Evolutionary conservation across 35 echinoderm and acorn worm genomes (phyloP).

Genomic region (Hemicentrotus pulcherrimus): DNA sequence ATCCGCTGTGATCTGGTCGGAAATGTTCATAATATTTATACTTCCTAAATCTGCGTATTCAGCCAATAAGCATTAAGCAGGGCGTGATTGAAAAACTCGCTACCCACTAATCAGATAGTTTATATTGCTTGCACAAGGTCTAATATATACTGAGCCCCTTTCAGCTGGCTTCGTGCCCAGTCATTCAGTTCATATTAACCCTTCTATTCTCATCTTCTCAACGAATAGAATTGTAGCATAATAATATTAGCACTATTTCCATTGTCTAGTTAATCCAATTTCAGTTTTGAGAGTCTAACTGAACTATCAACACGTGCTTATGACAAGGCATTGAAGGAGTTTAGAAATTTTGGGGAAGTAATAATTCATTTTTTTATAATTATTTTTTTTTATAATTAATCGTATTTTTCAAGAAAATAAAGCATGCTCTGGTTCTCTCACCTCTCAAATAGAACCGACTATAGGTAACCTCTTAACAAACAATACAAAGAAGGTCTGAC

Average conservation of each 20-base stretch:
- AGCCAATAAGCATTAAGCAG: slow-evolving; percentile 1
- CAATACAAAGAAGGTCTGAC: too few species aligned
- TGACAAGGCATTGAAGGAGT: not conserved
- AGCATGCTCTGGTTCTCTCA: too few species aligned
- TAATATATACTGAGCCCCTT: not conserved
- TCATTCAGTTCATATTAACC: not conserved
- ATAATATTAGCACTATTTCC: not conserved
- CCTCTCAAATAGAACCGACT: too few species aligned
- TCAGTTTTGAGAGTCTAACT: not conserved
- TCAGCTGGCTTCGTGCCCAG: not conserved
- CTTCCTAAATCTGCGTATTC: not conserved
- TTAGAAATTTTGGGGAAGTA: not conserved
- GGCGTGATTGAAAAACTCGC: not conserved
- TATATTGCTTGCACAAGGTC: not conserved
- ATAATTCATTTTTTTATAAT: too few species aligned
- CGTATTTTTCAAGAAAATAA: too few species aligned
- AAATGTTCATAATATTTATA: slow-evolving; percentile 15
- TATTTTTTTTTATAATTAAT: too few species aligned
- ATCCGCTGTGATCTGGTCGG: not conserved
- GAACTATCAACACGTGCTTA: not conserved
- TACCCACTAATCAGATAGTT: slow-evolving; percentile 11
- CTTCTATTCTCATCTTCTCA: not conserved
- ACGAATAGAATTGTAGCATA: not conserved
- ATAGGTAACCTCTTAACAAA: too few species aligned
- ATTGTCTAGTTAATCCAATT: not conserved